Evolutionary conservation across 2,113 vertebrate species (phyloP).

Genomic region (Clarias magur): DNA sequence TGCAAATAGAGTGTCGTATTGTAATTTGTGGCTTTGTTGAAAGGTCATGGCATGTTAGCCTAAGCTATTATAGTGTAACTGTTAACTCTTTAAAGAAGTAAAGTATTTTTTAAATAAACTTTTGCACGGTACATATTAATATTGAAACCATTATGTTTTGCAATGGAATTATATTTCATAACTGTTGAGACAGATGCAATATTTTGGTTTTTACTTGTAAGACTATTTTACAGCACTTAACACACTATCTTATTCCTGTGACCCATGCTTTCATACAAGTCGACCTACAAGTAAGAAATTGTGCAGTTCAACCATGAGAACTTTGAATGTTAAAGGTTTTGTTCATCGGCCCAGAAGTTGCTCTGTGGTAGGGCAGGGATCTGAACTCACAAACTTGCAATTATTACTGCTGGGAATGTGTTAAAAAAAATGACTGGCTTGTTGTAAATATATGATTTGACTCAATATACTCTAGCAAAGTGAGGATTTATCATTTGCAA

Average conservation of each 20-base stretch:
- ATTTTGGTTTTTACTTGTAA: neutral
- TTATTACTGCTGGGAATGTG: neutral
- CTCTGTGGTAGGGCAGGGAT: neutral
- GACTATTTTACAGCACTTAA: neutral
- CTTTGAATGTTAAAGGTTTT: neutral
- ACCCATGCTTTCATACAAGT: neutral
- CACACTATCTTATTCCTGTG: neutral
- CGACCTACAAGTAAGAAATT: neutral
- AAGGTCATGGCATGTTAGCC: neutral
- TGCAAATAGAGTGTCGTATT: neutral
- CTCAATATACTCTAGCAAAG: neutral
- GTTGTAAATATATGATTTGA: neutral
- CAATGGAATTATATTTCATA: neutral
- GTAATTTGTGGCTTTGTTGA: neutral
- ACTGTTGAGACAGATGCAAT: neutral
- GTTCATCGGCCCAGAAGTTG: neutral
- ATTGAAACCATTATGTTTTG: neutral
- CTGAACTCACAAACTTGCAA: neutral
- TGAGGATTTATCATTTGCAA: neutral
- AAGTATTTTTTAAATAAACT: neutral
- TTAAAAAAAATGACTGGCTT: neutral
- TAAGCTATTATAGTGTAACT: neutral
- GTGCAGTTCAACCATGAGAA: neutral
- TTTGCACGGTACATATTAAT: neutral
- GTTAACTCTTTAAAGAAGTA: neutral